Percentiles rank a stretch among this genome's conserved stretches.
phyloP scores from a whole-genome alignment of 2,113 vertebrate species.

The Engraulis encrasicolus region DNA sequence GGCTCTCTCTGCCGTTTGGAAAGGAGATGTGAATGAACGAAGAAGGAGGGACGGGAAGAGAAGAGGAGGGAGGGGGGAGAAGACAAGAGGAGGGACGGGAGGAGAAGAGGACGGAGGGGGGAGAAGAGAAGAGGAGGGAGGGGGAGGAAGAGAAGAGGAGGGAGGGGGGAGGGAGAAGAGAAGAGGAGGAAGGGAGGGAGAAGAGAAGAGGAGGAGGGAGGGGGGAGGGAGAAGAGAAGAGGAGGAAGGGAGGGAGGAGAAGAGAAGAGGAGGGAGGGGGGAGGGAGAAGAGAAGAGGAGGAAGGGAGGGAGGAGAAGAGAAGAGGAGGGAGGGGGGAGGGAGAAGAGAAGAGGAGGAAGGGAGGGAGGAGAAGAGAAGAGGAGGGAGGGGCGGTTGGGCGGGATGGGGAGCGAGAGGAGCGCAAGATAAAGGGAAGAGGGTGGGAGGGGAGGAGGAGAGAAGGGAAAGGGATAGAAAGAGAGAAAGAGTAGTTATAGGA shows the following conservation, averaged over 20 bases:
- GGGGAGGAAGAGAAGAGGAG: constrained; percentile 31
- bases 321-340: constrained; percentile 3
- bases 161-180: background rate
- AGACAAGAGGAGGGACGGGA: constrained; percentile 16
- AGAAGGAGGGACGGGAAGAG: constrained; percentile 5
- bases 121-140: constrained; percentile 28
- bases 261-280: constrained; percentile 27
- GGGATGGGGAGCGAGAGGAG: constrained; percentile 57
- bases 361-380: constrained; percentile 51
- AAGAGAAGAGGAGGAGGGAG: too few relatives aligned
- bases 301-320: constrained; percentile 21
- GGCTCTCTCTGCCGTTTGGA: constrained; percentile 32
- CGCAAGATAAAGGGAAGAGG: constrained; percentile 30
- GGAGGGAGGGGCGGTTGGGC: background rate
- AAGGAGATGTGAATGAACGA: constrained; percentile 34
- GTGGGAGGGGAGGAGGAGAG: constrained; percentile 35
- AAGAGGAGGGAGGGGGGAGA: constrained; percentile 18
- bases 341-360: constrained; percentile 8
- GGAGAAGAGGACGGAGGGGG: constrained; percentile 57
- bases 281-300: constrained; percentile 33
- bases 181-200: background rate
- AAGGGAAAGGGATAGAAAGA: background rate
- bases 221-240: background rate
- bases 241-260: constrained; percentile 57
- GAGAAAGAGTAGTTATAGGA: too few relatives aligned